Evolutionary conservation across 1,140 invertebrate species (phyloP).

Genomic region (Metaphire vulgaris): DNA sequence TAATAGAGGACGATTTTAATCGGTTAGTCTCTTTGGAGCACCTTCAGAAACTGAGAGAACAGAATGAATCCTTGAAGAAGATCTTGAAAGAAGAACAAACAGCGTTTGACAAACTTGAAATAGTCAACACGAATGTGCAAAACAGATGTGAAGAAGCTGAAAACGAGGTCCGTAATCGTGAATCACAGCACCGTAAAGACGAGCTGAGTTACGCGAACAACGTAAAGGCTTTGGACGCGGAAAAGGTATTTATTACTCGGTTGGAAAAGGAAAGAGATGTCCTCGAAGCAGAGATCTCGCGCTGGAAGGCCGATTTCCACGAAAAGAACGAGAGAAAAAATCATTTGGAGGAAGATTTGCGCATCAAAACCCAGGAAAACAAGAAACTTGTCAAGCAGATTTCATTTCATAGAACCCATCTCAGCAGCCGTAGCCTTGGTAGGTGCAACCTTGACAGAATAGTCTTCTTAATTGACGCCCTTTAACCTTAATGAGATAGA

Average conservation of each 20-base stretch:
- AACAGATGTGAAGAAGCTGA: not conserved
- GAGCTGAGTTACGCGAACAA: not conserved
- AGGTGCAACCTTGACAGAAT: too few relatives aligned
- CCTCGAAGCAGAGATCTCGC: not conserved
- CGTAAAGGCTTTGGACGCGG: not conserved
- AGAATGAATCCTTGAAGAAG: not conserved
- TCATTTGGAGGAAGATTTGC: not conserved
- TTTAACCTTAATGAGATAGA: too few relatives aligned
- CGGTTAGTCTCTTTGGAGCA: not conserved
- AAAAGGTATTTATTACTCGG: not conserved
- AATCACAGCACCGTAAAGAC: not conserved
- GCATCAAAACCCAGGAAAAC: not conserved
- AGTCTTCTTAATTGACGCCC: too few relatives aligned
- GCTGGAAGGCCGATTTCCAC: not conserved
- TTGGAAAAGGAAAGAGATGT: not conserved
- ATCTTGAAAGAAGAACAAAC: not conserved
- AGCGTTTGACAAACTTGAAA: not conserved
- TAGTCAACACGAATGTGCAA: not conserved
- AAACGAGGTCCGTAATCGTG: not conserved
- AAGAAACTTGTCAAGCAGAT: not conserved
- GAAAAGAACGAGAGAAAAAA: not conserved
- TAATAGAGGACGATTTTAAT: too few relatives aligned
- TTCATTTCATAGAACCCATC: not conserved
- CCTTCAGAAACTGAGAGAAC: not conserved
- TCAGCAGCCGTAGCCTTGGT: not conserved